Evolutionary conservation across 2,888 invertebrate genomes (phyloP), one percentile per base, ranked within the genome.

Genomic region (Epsilonema sp.): DNA sequence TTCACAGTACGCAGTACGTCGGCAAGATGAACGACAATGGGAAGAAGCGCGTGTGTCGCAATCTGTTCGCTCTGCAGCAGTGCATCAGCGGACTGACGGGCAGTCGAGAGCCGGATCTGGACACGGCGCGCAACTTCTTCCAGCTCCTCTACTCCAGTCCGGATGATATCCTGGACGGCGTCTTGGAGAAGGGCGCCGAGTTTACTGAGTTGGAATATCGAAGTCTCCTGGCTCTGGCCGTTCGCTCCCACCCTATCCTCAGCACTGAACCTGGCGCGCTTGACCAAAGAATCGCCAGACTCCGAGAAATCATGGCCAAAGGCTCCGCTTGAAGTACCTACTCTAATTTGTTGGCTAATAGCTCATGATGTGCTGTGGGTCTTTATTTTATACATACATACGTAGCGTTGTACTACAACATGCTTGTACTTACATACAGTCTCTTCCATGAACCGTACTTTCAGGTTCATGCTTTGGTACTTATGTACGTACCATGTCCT

Each of bases 61-160:
- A 85, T 66, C 78, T 85, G 21, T 78, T 82, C 66, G 78, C 81
- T 1, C 69, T 86, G 24, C 84, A 85, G 62, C 83, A 84, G 65
- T 80, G 80, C 3, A 66, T 85, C n/a, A 78, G 82, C 37, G 79
- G 79, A 61, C 81, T 85, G 48, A 83, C 83, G 1, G 77, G 79
- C 70, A 43, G n/a, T 8, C 20, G 36, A 2, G 82, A 83, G 68
- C 73, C 81, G 16, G 82, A 82, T 20, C 72, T 92, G 56, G 87
- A 89, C 67, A 78, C 84, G 60, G 89, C 90, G 0, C 75, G 83
- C 58, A 78, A 78, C 55, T 90, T 85, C 69, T 82, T 83, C 61
- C 83, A 86, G 58, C 73, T 90, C 54, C 78, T 89, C 50, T 79
- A 80, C 55, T 75, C 78, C 58, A 74, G 78, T 22, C 83, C 83